Evolutionary conservation across 2,888 invertebrate genomes (phyloP).

Genomic region (Erebia ligea): DNA sequence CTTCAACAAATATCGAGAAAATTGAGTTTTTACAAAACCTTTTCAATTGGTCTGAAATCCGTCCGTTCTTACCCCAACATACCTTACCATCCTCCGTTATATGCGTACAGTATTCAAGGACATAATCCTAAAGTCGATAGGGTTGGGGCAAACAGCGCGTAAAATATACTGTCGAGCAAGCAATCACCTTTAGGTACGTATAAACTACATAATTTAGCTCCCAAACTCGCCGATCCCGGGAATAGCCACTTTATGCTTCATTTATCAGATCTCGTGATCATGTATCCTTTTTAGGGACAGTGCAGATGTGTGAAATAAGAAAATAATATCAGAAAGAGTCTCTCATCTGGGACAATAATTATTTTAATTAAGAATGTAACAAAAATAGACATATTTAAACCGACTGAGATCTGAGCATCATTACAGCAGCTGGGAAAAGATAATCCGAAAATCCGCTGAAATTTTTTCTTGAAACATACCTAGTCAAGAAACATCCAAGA

Average conservation of each 20-base stretch:
- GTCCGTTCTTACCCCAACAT: no score
- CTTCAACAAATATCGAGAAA: no score
- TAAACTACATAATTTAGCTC: slow-evolving; percentile 18
- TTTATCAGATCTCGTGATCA: neutral
- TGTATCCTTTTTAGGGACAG: neutral
- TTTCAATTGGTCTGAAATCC: no score
- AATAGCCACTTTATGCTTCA: slow-evolving; percentile 4
- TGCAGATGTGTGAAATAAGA: slow-evolving; percentile 8
- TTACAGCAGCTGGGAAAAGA: no score
- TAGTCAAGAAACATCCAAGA: no score
- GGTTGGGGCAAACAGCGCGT: slow-evolving; percentile 22
- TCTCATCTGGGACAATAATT: no score
- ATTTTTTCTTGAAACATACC: no score
- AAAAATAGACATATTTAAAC: no score
- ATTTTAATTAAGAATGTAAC: no score
- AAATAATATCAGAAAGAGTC: neutral
- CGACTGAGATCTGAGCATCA: no score
- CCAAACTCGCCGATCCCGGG: slow-evolving; percentile 5
- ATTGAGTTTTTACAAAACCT: no score
- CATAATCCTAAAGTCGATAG: slow-evolving; percentile 6
- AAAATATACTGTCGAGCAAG: slow-evolving; percentile 25
- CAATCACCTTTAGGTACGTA: slow-evolving; percentile 15
- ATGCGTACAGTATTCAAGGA: neutral
- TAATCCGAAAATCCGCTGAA: no score
- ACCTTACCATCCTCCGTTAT: neutral